Conservation (phyloP, 64 coral and sea anemone species). For the Porites australiensis region DNA sequence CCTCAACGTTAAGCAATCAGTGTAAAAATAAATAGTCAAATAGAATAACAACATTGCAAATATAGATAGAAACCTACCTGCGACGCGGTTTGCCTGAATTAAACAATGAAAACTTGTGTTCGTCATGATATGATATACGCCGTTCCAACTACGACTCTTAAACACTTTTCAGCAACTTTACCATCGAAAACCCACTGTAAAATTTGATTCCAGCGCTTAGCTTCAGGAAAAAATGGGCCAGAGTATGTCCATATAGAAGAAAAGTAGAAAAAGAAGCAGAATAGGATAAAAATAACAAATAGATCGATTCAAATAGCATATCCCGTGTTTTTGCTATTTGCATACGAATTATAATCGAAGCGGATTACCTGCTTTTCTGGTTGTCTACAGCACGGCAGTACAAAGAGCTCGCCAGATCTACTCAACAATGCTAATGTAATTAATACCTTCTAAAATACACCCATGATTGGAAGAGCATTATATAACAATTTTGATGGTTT, state of each 20-base stretch:
- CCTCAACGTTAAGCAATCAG: too few species aligned
- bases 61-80: too few species aligned
- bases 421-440: slow-evolving; percentile 25
- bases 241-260: not conserved
- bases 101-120: too few species aligned
- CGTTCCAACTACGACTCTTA: too few species aligned
- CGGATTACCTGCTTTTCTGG: not conserved
- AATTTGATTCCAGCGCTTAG: too few species aligned
- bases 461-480: not conserved
- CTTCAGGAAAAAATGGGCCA: too few species aligned
- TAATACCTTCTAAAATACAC: slow-evolving; percentile 17
- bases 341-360: not conserved
- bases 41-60: too few species aligned
- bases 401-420: not conserved
- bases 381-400: not conserved
- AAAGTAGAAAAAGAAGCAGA: not conserved
- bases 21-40: too few species aligned
- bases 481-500: not conserved
- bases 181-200: too few species aligned
- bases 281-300: not conserved
- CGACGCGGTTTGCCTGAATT: too few species aligned
- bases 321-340: not conserved
- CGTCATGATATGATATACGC: too few species aligned
- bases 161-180: too few species aligned
- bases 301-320: not conserved